Evolutionary conservation across 2,113 vertebrate species (phyloP).

Genomic region (Nothoprocta pentlandii): DNA sequence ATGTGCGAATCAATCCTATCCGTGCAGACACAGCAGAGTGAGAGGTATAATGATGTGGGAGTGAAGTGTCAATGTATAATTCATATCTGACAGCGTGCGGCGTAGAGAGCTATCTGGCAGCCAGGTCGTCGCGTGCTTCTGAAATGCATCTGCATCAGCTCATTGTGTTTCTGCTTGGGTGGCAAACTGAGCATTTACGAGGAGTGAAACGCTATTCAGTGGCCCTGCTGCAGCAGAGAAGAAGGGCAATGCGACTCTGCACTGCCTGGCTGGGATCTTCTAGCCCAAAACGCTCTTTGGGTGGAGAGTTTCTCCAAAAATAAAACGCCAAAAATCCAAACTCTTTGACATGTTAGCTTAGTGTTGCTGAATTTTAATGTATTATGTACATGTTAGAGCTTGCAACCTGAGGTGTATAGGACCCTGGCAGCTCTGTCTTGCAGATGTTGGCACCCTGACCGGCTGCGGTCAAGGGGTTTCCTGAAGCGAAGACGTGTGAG

Average conservation of each 20-base stretch:
- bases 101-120: slow-evolving; percentile 42
- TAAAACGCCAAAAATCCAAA: background rate
- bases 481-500: rapidly evolving
- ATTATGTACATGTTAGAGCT: no score
- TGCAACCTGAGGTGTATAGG: no score
- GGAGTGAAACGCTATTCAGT: slow-evolving; percentile 46
- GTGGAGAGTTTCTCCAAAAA: background rate
- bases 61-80: slow-evolving; percentile 72
- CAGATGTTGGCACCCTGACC: background rate
- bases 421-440: background rate
- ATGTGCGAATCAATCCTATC: slow-evolving; percentile 61
- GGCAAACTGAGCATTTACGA: slow-evolving; percentile 60
- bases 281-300: background rate
- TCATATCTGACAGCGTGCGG: slow-evolving; percentile 61
- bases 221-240: slow-evolving; percentile 9
- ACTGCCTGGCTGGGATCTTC: background rate
- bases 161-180: slow-evolving; percentile 72
- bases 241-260: background rate
- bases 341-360: background rate
- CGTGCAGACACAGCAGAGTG: slow-evolving; percentile 67
- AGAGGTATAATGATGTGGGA: slow-evolving; percentile 72
- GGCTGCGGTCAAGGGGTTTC: background rate
- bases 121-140: slow-evolving; percentile 24
- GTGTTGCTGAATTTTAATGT: background rate
- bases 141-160: slow-evolving; percentile 70